Evolutionary conservation across 1,140 invertebrate genomes (phyloP), one percentile per base, ranked within the genome.

Genomic region (Akabosia matsudoensis): DNA sequence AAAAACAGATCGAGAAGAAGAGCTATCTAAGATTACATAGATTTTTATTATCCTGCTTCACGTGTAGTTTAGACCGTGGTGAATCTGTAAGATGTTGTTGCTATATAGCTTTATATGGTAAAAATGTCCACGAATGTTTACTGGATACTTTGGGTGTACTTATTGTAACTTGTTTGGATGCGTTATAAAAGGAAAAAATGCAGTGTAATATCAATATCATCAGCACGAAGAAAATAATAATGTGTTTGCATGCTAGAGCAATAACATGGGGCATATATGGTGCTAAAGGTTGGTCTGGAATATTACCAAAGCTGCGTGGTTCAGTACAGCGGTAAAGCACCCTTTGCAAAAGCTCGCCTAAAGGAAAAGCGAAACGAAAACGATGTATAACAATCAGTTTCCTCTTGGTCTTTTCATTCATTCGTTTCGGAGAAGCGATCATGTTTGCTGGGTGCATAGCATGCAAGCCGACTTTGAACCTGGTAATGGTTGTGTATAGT

Each of bases 391-490:
- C 61, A 67, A 67, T 67, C 30, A n/a, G 26, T 67, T 67, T 67
- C 28, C 1, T 67, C 31, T 30, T 10, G n/a, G n/a, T 22, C 24
- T 67, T 67, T 67, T 67, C 26, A 7, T n/a, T 67, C 61, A 67
- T 67, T 67, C 61, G 61, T 67, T 67, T 67, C 61, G 61, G 61
- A 67, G 61, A 67, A 30, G 61, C n/a, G 61, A 45, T 45, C 37
- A 45, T 45, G 37, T 45, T 45, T 45, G 18, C 37, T 45, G 37
- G 37, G 37, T 45, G 37, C 37, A 45, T 45, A 10, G 7, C 18
- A 18, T 45, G 37, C 37, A 45, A 10, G 37, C 37, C 7, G 18
- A 45, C 37, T n/a, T n/a, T n/a, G n/a, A n/a, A n/a, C n/a, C n/a
- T n/a, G n/a, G n/a, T n/a, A n/a, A n/a, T n/a, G n/a, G n/a, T n/a